A percentile compares a stretch with the other conserved stretches of the same genome.
Evolutionary conservation across 2,888 invertebrate species (phyloP).

Genomic region (Caenorhabditis panamensis): DNA sequence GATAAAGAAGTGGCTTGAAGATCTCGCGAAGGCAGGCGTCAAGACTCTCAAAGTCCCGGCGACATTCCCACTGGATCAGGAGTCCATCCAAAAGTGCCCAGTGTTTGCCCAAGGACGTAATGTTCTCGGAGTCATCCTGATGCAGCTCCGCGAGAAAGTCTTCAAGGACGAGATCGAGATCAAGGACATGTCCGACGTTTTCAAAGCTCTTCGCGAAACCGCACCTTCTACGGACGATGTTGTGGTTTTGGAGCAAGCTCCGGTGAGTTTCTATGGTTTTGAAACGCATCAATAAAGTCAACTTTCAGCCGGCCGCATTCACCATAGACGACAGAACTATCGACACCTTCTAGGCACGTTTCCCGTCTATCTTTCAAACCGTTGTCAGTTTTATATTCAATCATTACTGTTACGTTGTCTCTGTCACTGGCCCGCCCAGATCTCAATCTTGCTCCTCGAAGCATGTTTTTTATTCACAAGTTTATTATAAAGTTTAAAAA

Average conservation of each 20-base stretch:
- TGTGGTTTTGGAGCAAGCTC: conserved; percentile 19
- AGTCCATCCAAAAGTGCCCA: conserved; percentile 59
- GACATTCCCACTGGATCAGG: conserved; percentile 59
- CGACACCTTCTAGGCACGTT: conserved; percentile 35
- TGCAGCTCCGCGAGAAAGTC: conserved; percentile 66
- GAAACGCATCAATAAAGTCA: too few species aligned
- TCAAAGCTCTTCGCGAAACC: conserved; percentile 42
- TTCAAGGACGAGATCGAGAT: conserved; percentile 48
- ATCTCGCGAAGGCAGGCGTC: conserved; percentile 49
- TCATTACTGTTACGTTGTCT: not conserved
- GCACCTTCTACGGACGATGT: too few species aligned
- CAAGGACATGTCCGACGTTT: conserved; percentile 58
- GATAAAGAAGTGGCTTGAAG: conserved; percentile 64
- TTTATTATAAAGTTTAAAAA: not conserved
- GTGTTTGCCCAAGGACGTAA: conserved; percentile 65
- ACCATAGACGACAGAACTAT: conserved; percentile 5
- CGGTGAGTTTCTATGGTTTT: too few species aligned
- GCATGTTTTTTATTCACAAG: not conserved
- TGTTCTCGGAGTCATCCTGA: conserved; percentile 69
- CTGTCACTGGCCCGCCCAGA: conserved; percentile 5
- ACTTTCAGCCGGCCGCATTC: conserved; percentile 13
- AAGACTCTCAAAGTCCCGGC: conserved; percentile 56
- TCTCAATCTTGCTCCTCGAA: conserved; percentile 12
- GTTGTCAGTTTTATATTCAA: not conserved
- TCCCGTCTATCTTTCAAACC: not conserved